Base-by-base conservation (phyloP, 2,888 invertebrate genomes). In the Chorisops tibialis region DNA sequence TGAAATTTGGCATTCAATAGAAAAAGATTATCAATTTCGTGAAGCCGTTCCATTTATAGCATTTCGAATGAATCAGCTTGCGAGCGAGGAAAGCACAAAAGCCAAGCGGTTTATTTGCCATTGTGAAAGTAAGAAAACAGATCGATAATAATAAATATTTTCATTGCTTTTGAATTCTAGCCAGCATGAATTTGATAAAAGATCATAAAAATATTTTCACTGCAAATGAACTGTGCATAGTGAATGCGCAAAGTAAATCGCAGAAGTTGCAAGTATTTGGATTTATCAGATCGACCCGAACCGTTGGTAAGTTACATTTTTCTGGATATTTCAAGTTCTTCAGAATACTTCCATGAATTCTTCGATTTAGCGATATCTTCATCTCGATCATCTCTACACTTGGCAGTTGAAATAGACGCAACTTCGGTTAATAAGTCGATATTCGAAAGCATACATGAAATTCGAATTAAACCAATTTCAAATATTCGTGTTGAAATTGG, bases 401-500 rank as follows among this genome's bases (percentile, higher is more conserved):
- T 62, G 3, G 21, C 16, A 4, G 3, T 62, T 3, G 45, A 62
- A 35, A 9, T 43, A 4, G 16, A 11, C 12, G 38, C 19, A 1
- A 50, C 48, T 39, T 7, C 9, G 19, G 14, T n/a, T 6, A 12
- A 41, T n/a, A 39, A 56, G 14, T 2, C 3, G n/a, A 18, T 18
- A 4, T 41, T 37, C 5, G 12, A 54, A 39, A 22, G 30, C 11
- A 3, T 14, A 2, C 16, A 12, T 16, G 9, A 49, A 37, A 24
- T 65, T 38, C 7, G 37, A 41, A 22, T 63, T 3, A 65, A 56
- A 45, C 21, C 65, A 9, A 69, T 79, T 3, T 70, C 71, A 7
- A 77, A 79, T 63, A 68, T 81, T 37, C 71, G 75, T 7, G 68
- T 81, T 3, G 82, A 82, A 65, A 73, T 87, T 63, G 80, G 83